Base-by-base conservation (phyloP, 2,888 invertebrate genomes). In the Coelopa pilipes region DNA sequence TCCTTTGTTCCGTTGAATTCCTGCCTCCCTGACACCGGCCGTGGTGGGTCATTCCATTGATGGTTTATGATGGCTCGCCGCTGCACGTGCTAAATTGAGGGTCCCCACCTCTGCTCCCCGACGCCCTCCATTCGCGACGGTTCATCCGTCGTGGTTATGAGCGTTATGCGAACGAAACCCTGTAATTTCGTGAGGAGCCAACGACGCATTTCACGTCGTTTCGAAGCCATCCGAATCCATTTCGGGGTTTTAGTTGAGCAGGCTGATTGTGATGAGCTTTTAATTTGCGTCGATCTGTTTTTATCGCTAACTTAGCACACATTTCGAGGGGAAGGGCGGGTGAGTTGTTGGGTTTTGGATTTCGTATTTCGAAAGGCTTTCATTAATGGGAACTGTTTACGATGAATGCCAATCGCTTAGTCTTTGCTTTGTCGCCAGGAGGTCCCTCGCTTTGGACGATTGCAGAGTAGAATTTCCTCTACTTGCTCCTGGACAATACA, bases 61-160 rank as follows among this genome's bases (percentile, higher is more conserved):
- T 34, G 34, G 34, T 34, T 34, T 34, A 34, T 34, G 13, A 53
- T n/a, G 4, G n/a, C 53, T 53, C 13, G 53, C 2, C 13, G 53
- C 2, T 53, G 53, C 53, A 53, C 53, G 53, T 53, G 53, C 53
- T 53, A 53, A 53, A 53, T 53, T 53, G n/a, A 53, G 53, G 53
- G 3, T 53, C 15, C 3, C 53, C n/a, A 3, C n/a, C 5, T n/a
- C 53, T 53, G 3, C 5, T 34, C 34, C 4, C 7, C 34, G 34
- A 4, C 34, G 34, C 34, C 34, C 34, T 34, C 34, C 34, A 34
- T 34, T 34, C 34, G 34, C 34, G 34, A 34, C 34, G 34, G 34
- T 34, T 7, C 4, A 34, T 34, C 34, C 34, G 4, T 7, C 4
- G 7, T 53, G 53, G 10, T 13, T 9, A 11, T 53, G n/a, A 53